Percentiles rank a stretch among this genome's conserved stretches.
These are phyloP conservation scores for Lochmaea capreae DNA, from an alignment of 2,888 invertebrate species.

Conservation along the genomic window DNA sequence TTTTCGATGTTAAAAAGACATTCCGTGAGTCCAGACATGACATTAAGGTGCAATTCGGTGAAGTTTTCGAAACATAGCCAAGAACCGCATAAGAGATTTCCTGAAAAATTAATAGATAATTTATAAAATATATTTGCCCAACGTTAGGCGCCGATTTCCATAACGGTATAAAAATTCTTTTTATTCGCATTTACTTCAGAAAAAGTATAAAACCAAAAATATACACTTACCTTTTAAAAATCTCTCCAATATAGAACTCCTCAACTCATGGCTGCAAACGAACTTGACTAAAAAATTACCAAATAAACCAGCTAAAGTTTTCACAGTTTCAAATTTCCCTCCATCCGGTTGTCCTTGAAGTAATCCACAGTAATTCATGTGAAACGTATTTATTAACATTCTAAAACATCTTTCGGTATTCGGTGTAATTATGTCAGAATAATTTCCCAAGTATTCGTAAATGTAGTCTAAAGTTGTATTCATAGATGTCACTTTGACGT, in stretches of 20 bases:
- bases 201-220: too few species aligned
- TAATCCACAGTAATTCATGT: slow-evolving; percentile 82
- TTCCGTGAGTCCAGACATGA: slow-evolving; percentile 82
- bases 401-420: slow-evolving; percentile 81
- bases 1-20: slow-evolving; percentile 81
- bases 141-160: background rate
- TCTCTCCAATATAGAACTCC: slow-evolving; percentile 66
- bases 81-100: slow-evolving; percentile 74
- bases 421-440: slow-evolving; percentile 76
- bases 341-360: slow-evolving; percentile 83
- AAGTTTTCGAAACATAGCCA: slow-evolving; percentile 90
- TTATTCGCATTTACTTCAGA: too few species aligned
- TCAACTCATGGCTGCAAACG: slow-evolving; percentile 84
- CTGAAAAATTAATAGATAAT: background rate
- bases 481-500: slow-evolving; percentile 75
- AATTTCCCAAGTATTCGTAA: slow-evolving; percentile 87
- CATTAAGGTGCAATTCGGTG: slow-evolving; percentile 81
- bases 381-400: slow-evolving; percentile 82
- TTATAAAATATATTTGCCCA: background rate
- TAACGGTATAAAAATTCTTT: too few species aligned
- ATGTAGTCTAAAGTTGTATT: slow-evolving; percentile 80
- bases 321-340: slow-evolving; percentile 89
- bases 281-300: slow-evolving; percentile 73
- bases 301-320: slow-evolving; percentile 87
- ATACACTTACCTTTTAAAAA: slow-evolving; percentile 80